Evolutionary conservation across 2,797 vertebrate species (phyloP), one percentile per base, ranked within the genome.

Genomic region (Eleutherodactylus coqui): DNA sequence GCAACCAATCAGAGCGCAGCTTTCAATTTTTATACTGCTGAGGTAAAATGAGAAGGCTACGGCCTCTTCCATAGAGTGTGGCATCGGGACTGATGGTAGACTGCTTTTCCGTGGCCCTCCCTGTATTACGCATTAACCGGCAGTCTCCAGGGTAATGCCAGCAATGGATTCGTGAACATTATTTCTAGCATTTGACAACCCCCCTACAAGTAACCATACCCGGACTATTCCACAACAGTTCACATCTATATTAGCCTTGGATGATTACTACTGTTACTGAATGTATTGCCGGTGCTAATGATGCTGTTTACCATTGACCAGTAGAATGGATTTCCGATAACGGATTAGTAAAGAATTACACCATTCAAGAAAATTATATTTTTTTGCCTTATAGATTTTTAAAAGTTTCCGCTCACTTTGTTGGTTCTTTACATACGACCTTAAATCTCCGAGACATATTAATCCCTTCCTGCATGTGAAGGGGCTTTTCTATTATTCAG

Each of bases 401-500:
- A 32, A 62, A 32, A 32, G 29, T 32, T 62, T 29, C 10, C 8
- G 36, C 32, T 69, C 32, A 67, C 62, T 19, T 32, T 69, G 27
- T 36, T 41, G 36, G 6, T 70, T 17, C 67, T 70, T 17, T 19
- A 34, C 32, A 36, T 19, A 8, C 34, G 7, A 2, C 10, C 16
- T 41, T 73, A 45, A 73, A 45, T 73, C 38, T 45, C 43, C 45
- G 27, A 43, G 69, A 73, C 41, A n/a, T 73, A 27, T 27, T 43
- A 43, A 45, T 73, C 41, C n/a, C 24, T 45, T 70, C 24, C 11
- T 43, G 41, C 41, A 43, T 27, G 69, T 73, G 27, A 27, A 14
- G 10, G 69, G 11, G 13, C 41, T 73, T n/a, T 27, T 73, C 24
- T n/a, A 73, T 73, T 73, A 73, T 73, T 73, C 27, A 73, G 24